Evolutionary conservation across 1,140 invertebrate genomes (phyloP), one percentile per base, ranked within the genome.

Genomic region (Drosophila tani): DNA sequence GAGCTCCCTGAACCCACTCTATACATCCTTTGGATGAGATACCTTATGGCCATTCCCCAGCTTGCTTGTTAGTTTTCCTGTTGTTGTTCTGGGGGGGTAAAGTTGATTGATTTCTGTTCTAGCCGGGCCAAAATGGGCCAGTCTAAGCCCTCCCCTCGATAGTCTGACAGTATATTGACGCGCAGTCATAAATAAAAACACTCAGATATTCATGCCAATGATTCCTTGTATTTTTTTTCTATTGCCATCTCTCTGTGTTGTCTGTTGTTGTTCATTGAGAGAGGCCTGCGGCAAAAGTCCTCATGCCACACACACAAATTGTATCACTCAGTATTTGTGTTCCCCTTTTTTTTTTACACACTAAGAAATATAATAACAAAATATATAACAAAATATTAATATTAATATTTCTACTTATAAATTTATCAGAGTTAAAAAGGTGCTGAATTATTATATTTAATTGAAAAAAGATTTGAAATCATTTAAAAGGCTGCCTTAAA

Each of bases 151-250:
- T 29, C 40, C 24, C 41, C 17, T 4, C 14, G 19, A 29, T 14
- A 24, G 45, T 32, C 65, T 63, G 66, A 63, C 68, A 64, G 49
- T 67, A 62, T 83, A 71, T 87, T 83, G 84, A 88, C 85, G 69
- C 66, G 59, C 62, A 75, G 77, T 88, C 84, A 88, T 88, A 90
- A 88, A 88, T 88, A 88, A 90, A 88, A 88, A 88, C 77, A 90
- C 84, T 88, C 84, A 79, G 81, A 90, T 88, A 88, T 88, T 88
- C 84, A 88, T 88, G 84, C 75, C 83, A 74, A 70, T 86, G 75
- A 65, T 63, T 57, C 51, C 66, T 60, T 35, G 32, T 43, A 24
- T 71, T 60, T 70, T 53, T 66, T 55, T 57, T 49, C 4, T 17
- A 19, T 53, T 29, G 38, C 35, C 29, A 19, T 19, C 5, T n/a